Evolutionary conservation across 30 jellyfish, hydroid and myxozoan genomes (phyloP), one percentile per base, ranked within the genome.

Genomic region (Sanderia malayensis): DNA sequence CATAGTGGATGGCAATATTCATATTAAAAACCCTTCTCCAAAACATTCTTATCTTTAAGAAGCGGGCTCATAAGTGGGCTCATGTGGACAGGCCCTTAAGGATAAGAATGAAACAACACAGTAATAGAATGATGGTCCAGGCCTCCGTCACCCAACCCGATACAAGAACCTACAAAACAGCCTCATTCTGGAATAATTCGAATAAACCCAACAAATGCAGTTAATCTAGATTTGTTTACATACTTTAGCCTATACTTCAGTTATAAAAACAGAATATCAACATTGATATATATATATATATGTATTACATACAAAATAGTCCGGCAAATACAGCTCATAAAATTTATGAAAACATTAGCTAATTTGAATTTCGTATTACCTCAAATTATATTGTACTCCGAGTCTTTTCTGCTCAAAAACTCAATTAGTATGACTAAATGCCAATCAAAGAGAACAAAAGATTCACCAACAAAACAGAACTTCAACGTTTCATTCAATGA

Each of bases 231-330:
- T 13, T 13, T 37, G 13, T 4, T 37, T 37, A 37, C 13, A 37
- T 37, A 37, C 52, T 6, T 37, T 37, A 37, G 13, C 6, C 13
- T 37, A 6, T 37, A 37, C 6, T 37, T 6, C 13, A 37, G 52
- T 37, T 37, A 37, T 37, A 37, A 49, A 49, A 49, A 49, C 64
- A 2, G 64, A 49, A 49, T 49, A 4, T 19, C 27, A 49, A 78
- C 61, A 30, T 27, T 19, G 15, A 37, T 55, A 78, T 78, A 78
- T 78, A 82, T 78, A 78, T 78, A 37, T 55, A 78, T 78, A 78
- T 78, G 89, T 78, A 78, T 78, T 78, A 78, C 89, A 78, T 78
- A 78, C 82, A 78, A 52, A 76, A 76, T 67, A 29, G 67, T 44
- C 70, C 59, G 61, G 44, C 17, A n/a, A 60, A 25, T 44, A n/a